phyloP scores from a whole-genome alignment of 92 coral and sea anemone species.

The Diadumene lineata region DNA sequence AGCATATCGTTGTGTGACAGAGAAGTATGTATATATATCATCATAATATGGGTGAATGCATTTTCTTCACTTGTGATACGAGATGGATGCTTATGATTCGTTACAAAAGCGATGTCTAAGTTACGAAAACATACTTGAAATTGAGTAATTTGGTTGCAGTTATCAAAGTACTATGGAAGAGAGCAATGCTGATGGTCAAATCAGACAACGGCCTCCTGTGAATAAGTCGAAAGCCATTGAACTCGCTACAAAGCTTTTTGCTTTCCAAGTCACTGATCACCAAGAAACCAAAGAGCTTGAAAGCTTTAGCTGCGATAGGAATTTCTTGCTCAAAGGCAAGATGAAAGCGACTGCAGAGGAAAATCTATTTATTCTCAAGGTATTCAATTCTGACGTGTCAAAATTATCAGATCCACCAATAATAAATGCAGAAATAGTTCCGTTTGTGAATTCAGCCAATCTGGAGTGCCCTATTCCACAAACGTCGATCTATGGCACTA shows the following conservation, averaged over 20 bases:
- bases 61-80: too few species aligned
- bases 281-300: conserved; percentile 1
- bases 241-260: neutral
- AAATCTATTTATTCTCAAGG: conserved; percentile 1
- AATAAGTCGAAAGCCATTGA: neutral
- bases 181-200: too few species aligned
- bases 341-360: neutral
- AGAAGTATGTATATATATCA: too few species aligned
- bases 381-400: neutral
- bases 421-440: neutral
- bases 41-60: too few species aligned
- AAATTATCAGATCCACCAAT: neutral
- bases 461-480: conserved; percentile 18
- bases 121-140: too few species aligned
- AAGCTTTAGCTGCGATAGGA: conserved; percentile 16
- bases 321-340: conserved; percentile 14
- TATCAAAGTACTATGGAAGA: too few species aligned
- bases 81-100: too few species aligned
- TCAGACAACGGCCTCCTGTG: neutral
- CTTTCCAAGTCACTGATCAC: neutral
- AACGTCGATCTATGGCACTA: conserved; percentile 5
- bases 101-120: too few species aligned
- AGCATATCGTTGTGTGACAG: too few species aligned
- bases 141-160: too few species aligned
- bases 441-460: neutral